Conservation (phyloP, 2,888 invertebrate species). For the Drosophila paranaensis region DNA sequence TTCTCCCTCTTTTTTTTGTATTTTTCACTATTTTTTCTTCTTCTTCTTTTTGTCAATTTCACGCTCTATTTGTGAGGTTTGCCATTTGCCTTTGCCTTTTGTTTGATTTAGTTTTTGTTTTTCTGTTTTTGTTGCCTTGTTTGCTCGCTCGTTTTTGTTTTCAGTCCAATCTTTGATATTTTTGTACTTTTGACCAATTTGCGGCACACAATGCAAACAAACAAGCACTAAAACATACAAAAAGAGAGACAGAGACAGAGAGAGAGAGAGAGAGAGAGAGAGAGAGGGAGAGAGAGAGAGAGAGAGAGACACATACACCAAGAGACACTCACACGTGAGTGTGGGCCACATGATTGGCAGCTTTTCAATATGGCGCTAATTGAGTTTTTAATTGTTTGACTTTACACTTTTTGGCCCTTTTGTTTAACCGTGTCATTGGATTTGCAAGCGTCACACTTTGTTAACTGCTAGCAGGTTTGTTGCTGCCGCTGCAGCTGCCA, state of each 20-base stretch:
- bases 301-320: slow-evolving; percentile 9
- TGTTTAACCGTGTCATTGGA: slow-evolving; percentile 51
- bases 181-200: slow-evolving; percentile 79
- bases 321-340: slow-evolving; percentile 9
- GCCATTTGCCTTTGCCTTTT: slow-evolving; percentile 73
- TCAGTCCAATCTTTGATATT: slow-evolving; percentile 70
- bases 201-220: slow-evolving; percentile 76
- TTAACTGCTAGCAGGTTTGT: slow-evolving; percentile 10
- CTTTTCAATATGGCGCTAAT: slow-evolving; percentile 79
- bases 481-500: neutral
- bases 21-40: slow-evolving; percentile 16
- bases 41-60: slow-evolving; percentile 66
- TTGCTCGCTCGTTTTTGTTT: slow-evolving; percentile 43
- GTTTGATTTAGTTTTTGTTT: slow-evolving; percentile 62
- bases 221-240: slow-evolving; percentile 47
- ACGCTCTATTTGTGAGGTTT: slow-evolving; percentile 78
- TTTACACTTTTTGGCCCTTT: slow-evolving; percentile 69
- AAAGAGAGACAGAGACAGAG: slow-evolving; percentile 17
- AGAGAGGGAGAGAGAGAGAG: slow-evolving; percentile 15
- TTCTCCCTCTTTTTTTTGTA: slow-evolving; percentile 14
- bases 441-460: slow-evolving; percentile 44
- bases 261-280: slow-evolving; percentile 15
- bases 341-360: slow-evolving; percentile 72
- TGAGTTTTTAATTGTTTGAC: slow-evolving; percentile 79
- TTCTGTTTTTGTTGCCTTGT: slow-evolving; percentile 20